Evolutionary conservation across 2,113 vertebrate species (phyloP), one percentile per base, ranked within the genome.

Genomic region (Dipodomys ordii): DNA sequence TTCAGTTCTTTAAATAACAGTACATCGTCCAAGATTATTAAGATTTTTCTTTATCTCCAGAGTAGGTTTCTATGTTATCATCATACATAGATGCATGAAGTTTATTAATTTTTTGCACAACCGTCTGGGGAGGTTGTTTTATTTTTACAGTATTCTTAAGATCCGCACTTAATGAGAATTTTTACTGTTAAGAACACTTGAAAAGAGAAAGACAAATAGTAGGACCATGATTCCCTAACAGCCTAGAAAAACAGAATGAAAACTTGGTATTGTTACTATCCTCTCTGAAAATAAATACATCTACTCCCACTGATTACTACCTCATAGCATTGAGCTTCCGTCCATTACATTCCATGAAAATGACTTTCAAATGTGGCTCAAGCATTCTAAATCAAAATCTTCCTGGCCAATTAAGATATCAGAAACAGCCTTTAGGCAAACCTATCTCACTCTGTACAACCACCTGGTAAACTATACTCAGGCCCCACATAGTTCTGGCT

Each of bases 161-260:
- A 92, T 39, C 8, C 84, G 20, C 20, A 49, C 64, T 94, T 91
- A 65, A 87, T 87, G 71, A 84, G 11, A 95, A 23, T 92, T 94
- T 91, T 64, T 68, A 28, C 60, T 87, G 44, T 68, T 90, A 71
- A 87, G 81, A 91, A 72, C 35, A 91, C 39, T 92, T 95, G 93
- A 60, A 84, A 96, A 87, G 84, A 92, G 49, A 87, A 90, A 93
- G 57, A 68, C 53, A 71, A 91, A 79, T 57, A 82, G 15, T 73
- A 89, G n/a, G 30, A 74, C 65, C 53, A 77, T 32, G 80, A 2
- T n/a, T 25, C 28, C n/a, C 44, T 44, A 83, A 64, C 4, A 4
- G 20, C 71, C 62, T 49, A 57, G 27, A 73, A 91, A 81, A 93
- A 88, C 69, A 80, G 27, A 90, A 79, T 11, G 65, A 69, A 91